These are phyloP conservation scores for Apistogramma diplotaenia DNA, from an alignment of 2,113 vertebrate genomes.

Conservation along the genomic window DNA sequence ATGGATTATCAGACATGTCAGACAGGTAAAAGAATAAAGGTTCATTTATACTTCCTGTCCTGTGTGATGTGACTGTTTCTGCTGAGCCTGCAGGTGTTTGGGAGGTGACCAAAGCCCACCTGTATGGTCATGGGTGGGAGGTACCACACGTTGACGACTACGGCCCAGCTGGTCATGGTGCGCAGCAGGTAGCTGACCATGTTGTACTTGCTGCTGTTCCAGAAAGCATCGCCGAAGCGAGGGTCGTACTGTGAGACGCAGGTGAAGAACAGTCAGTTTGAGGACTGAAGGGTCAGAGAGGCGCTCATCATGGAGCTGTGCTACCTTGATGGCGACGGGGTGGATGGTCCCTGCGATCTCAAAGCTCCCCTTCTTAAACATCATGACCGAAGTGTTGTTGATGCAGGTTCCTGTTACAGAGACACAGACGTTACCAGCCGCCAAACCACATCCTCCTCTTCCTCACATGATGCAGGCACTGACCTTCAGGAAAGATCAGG, in stretches of 20 bases:
- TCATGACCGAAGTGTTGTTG: slow-evolving; percentile 99
- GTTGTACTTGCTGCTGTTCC: slow-evolving; percentile 93
- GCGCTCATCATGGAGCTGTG: not conserved
- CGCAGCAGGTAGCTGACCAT: slow-evolving; percentile 92
- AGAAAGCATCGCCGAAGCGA: slow-evolving; percentile 94
- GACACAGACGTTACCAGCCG: not conserved
- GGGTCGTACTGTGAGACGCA: slow-evolving; percentile 85
- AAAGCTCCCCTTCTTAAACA: slow-evolving; percentile 99
- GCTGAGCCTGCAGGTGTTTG: not conserved
- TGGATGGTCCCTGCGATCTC: slow-evolving; percentile 94
- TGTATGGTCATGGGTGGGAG: slow-evolving; percentile 89
- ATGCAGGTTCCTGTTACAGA: slow-evolving; percentile 87
- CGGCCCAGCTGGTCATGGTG: slow-evolving; percentile 97
- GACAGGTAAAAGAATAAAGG: not conserved
- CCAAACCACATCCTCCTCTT: not conserved
- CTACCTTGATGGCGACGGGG: slow-evolving; percentile 94
- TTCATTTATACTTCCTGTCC: not conserved
- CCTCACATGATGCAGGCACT: slow-evolving; percentile 27
- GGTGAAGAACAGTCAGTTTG: not conserved
- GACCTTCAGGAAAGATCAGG: slow-evolving; percentile 97
- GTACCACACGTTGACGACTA: slow-evolving; percentile 96
- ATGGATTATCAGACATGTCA: not conserved
- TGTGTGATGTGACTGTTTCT: not conserved
- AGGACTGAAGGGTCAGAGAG: not conserved
- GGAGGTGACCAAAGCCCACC: slow-evolving; percentile 53